Percentiles rank a stretch among this genome's conserved stretches.
phyloP scores from a whole-genome alignment of 2,888 invertebrate species.

The Hemistola chrysoprasaria region DNA sequence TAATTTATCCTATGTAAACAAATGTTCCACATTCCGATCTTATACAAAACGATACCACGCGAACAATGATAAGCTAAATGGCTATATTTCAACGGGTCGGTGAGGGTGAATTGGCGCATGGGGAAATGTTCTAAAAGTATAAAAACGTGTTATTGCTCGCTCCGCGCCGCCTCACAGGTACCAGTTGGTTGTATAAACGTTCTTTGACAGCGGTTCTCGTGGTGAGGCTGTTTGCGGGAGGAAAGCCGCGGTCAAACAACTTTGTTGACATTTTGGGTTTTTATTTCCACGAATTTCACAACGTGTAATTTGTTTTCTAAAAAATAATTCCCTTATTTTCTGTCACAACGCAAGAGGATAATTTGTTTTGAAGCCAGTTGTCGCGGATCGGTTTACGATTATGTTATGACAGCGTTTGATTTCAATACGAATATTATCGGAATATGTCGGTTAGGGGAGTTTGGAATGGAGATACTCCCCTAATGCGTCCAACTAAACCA shows the following conservation, averaged over 20 bases:
- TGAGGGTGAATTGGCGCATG: slow-evolving; percentile 48
- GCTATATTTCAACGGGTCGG: slow-evolving; percentile 47
- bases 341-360: slow-evolving; percentile 10
- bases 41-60: slow-evolving; percentile 33
- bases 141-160: slow-evolving; percentile 63
- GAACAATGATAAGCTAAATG: slow-evolving; percentile 41
- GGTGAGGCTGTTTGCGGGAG: slow-evolving; percentile 30
- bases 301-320: slow-evolving; percentile 36
- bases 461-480: slow-evolving; percentile 42
- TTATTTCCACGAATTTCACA: slow-evolving; percentile 50
- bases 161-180: slow-evolving; percentile 39
- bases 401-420: slow-evolving; percentile 64
- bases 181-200: slow-evolving; percentile 69
- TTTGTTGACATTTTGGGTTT: slow-evolving; percentile 61
- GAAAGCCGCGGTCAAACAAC: slow-evolving; percentile 47
- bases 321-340: slow-evolving; percentile 33
- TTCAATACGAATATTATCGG: slow-evolving; percentile 60
- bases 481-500: slow-evolving; percentile 60
- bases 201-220: slow-evolving; percentile 58
- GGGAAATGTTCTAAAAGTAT: slow-evolving; percentile 61
- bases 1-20: slow-evolving; percentile 9
- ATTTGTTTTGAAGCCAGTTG: slow-evolving; percentile 18
- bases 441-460: slow-evolving; percentile 53
- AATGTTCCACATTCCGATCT: slow-evolving; percentile 49
- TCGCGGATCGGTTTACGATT: slow-evolving; percentile 34